A percentile compares a stretch with the other conserved stretches of the same genome.
These are phyloP conservation scores for Leucoraja ocellata DNA, from an alignment of 2,797 vertebrate species.

Conservation along the genomic window DNA sequence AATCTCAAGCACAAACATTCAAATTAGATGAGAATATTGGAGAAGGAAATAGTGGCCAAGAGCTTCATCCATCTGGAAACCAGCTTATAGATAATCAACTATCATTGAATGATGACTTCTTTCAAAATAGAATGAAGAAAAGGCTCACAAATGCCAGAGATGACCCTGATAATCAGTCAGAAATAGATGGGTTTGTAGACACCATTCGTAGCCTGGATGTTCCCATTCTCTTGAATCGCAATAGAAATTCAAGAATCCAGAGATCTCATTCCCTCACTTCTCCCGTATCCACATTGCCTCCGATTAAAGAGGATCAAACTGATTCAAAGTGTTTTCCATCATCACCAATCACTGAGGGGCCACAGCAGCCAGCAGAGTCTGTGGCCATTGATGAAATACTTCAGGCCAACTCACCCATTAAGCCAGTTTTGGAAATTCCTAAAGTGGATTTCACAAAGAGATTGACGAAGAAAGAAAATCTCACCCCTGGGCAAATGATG, in stretches of 20 bases:
- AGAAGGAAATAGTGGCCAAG: not conserved
- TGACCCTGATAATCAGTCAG: constrained; percentile 55
- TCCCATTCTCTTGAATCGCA: constrained; percentile 58
- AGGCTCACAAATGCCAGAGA: constrained; percentile 45
- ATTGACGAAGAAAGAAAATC: constrained; percentile 46
- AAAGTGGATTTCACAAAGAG: constrained; percentile 52
- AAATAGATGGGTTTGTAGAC: constrained; percentile 80
- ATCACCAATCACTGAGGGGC: not conserved
- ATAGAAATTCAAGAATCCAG: constrained; percentile 48
- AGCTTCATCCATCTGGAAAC: not conserved
- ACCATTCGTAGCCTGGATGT: constrained; percentile 79
- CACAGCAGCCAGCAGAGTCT: not conserved
- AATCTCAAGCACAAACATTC: not conserved
- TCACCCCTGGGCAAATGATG: constrained; percentile 60
- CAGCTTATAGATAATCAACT: not conserved
- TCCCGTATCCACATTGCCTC: constrained; percentile 58
- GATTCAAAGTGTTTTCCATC: constrained; percentile 39
- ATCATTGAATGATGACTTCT: not conserved
- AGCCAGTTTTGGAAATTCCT: constrained; percentile 43
- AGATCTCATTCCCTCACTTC: constrained; percentile 48
- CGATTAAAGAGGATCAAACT: constrained; percentile 72
- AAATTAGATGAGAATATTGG: not conserved
- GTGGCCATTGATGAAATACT: not conserved
- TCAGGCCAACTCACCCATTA: not conserved
- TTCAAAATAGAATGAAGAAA: not conserved